Evolutionary conservation across 2,113 vertebrate genomes (phyloP).

Genomic region (Regulus satrapa): DNA sequence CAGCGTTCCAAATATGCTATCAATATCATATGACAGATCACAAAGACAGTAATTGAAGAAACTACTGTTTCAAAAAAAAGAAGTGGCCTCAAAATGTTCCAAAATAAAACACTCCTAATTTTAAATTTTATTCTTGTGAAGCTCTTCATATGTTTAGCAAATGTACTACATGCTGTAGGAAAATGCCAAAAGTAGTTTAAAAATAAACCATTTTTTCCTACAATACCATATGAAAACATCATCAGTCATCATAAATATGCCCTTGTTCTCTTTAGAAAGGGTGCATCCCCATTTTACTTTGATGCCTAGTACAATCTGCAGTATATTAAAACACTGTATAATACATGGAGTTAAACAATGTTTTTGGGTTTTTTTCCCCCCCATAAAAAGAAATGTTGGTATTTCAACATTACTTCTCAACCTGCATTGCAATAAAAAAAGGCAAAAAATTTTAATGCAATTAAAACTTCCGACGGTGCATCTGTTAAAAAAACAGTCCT

Average conservation of each 20-base stretch:
- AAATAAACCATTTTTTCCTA: conserved; percentile 33
- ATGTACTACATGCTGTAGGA: conserved; percentile 19
- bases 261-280: conserved; percentile 4
- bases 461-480: neutral
- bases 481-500: neutral
- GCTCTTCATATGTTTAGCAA: conserved; percentile 48
- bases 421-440: neutral
- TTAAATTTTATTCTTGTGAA: conserved; percentile 31
- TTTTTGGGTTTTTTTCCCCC: fast-evolving
- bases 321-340: neutral
- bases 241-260: conserved; percentile 34
- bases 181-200: conserved; percentile 43
- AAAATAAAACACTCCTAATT: conserved; percentile 39
- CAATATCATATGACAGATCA: conserved; percentile 25
- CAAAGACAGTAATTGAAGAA: neutral
- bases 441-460: neutral
- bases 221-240: neutral
- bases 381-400: neutral
- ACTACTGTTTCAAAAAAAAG: neutral
- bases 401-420: neutral
- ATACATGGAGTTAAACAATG: neutral
- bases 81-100: conserved; percentile 20
- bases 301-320: conserved; percentile 30
- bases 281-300: neutral
- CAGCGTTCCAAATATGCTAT: neutral